Base-by-base conservation (phyloP, 2,113 vertebrate species). In the Ctenomys sociabilis region DNA sequence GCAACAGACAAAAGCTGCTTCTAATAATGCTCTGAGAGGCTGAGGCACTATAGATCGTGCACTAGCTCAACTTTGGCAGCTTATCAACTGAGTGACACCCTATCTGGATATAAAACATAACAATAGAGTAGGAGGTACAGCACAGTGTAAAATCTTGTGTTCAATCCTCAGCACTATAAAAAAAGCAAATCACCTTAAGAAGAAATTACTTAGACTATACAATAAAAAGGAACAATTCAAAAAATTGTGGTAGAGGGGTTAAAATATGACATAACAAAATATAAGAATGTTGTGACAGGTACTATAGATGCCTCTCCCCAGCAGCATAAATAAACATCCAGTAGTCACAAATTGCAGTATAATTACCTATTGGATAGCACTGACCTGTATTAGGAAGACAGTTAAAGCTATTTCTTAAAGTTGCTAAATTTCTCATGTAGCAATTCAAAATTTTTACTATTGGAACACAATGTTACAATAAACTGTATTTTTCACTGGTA, bases 181-280 rank as follows among this genome's bases (percentile, higher is more conserved):
- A 68, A 35, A 32, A 52, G 30, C 75, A 78, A 49, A 52, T 30
- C 43, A 19, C 75, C 43, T 28, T 43, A 45, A 45, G 5, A 75
- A 75, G 37, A 75, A 40, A 37, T 22, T 73, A 24, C 72, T 14
- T 45, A 75, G 82, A 24, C 21, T 84, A 70, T 43, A 90, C 91
- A 80, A 75, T 80, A 66, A 90, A 49, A 92, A 52, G 2, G 2
- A 3, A 57, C 52, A 85, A 84, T 92, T 94, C 49, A 87, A 37
- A 88, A 88, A 66, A 52, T 49, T 94, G 32, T 64, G 61, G 57
- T 61, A 12, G 11, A 37, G 5, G 43, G 24, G 1, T 93, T 17
- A 73, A 94, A 88, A 85, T 81, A 75, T 40, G 77, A 91, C 94
- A 70, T 93, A 84, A 92, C 43, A 70, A 91, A 85, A 72, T 82